Evolutionary conservation across 2,888 invertebrate genomes (phyloP).

Genomic region (Rhingia campestris): DNA sequence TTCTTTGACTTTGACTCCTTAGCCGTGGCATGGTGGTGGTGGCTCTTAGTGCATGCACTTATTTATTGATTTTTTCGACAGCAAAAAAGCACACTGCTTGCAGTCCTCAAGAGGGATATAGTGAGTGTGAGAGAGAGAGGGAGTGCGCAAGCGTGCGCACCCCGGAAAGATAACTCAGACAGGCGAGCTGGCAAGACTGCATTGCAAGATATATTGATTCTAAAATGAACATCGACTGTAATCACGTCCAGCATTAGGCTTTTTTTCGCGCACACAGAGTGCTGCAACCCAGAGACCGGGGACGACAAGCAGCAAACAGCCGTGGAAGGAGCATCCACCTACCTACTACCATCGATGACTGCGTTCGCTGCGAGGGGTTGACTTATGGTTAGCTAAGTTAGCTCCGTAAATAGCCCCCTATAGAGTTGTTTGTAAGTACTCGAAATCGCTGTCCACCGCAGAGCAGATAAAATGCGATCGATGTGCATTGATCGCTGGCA

Average conservation of each 20-base stretch:
- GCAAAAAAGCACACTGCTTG: constrained; percentile 50
- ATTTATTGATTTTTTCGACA: constrained; percentile 74
- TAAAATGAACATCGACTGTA: constrained; percentile 76
- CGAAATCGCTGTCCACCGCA: constrained; percentile 65
- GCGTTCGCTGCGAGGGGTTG: constrained; percentile 73
- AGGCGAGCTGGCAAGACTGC: constrained; percentile 52
- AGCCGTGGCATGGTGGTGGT: constrained; percentile 15
- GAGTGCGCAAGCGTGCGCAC: constrained; percentile 15
- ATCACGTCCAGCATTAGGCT: constrained; percentile 76
- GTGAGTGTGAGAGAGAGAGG: too few relatives aligned
- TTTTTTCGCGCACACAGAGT: constrained; percentile 68
- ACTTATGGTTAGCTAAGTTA: constrained; percentile 72
- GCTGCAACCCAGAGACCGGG: constrained; percentile 7
- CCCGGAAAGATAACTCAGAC: constrained; percentile 71
- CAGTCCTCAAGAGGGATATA: neutral
- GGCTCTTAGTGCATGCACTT: constrained; percentile 71
- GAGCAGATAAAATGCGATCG: constrained; percentile 67
- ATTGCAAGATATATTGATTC: constrained; percentile 76
- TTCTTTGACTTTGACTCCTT: constrained; percentile 65
- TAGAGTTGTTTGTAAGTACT: constrained; percentile 74
- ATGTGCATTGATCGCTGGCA: constrained; percentile 66
- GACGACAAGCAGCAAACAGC: constrained; percentile 61
- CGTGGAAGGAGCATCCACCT: constrained; percentile 51
- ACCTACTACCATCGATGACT: constrained; percentile 65
- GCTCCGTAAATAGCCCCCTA: constrained; percentile 73